A percentile compares a stretch with the other conserved stretches of the same genome.
Evolutionary conservation across 2,888 invertebrate species (phyloP).

Genomic region (Pachydiplax longipennis): DNA sequence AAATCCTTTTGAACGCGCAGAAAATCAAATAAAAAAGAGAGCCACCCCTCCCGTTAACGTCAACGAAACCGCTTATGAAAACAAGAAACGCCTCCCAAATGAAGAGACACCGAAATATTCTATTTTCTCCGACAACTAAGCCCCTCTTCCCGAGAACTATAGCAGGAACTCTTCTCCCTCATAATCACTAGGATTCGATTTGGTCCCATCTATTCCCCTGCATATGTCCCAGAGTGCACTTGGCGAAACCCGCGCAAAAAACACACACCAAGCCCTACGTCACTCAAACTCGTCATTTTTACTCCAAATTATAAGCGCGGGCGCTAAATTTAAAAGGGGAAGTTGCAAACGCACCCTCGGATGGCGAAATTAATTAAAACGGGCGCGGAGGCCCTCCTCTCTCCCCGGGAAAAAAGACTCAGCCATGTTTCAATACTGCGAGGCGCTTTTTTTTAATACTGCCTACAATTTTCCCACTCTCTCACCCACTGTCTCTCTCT

Average conservation of each 20-base stretch:
- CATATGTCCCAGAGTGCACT: too few relatives aligned
- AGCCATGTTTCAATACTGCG: background rate
- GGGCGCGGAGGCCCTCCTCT: background rate
- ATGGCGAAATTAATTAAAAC: conserved; percentile 43
- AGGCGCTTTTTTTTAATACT: background rate
- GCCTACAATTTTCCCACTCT: background rate
- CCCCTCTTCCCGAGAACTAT: too few relatives aligned
- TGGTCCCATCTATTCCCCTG: too few relatives aligned
- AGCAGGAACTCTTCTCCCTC: too few relatives aligned
- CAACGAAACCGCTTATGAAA: too few relatives aligned
- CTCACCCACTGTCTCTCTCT: background rate
- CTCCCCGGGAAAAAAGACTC: background rate
- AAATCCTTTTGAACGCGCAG: too few relatives aligned
- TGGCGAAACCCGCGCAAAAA: background rate
- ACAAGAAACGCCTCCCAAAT: too few relatives aligned
- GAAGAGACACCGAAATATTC: too few relatives aligned
- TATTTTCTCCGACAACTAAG: too few relatives aligned
- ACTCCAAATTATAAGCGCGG: background rate
- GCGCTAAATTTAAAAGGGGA: conserved; percentile 24
- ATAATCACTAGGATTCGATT: too few relatives aligned
- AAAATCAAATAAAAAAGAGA: too few relatives aligned
- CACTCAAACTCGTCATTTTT: background rate
- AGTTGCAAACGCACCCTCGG: conserved; percentile 17
- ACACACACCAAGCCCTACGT: background rate
- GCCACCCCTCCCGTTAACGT: too few relatives aligned